These are phyloP conservation scores for Beroe forskalii DNA, from an alignment of 37 sponge, comb jelly and placozoan species.

Conservation along the genomic window DNA sequence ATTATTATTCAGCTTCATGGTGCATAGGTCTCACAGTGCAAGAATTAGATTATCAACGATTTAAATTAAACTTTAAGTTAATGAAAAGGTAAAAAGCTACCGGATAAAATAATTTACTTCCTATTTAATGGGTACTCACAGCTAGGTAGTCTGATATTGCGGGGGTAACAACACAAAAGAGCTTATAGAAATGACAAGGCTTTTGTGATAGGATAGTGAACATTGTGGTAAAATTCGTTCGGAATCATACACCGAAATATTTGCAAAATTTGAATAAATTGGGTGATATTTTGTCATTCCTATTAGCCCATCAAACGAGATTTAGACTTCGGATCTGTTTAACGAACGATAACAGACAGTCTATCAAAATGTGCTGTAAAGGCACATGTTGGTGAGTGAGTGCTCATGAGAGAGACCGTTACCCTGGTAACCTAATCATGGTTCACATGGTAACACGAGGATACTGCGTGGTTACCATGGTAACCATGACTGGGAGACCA, in stretches of 20 bases:
- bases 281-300: conserved; percentile 44
- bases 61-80: too few species aligned
- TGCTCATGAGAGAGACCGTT: not conserved
- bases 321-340: conserved; percentile 22
- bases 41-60: too few species aligned
- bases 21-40: too few species aligned
- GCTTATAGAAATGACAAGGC: not conserved
- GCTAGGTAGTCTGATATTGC: not conserved
- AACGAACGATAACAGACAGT: not conserved
- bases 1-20: too few species aligned
- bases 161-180: not conserved
- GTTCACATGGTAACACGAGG: not conserved
- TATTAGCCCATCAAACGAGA: conserved; percentile 8
- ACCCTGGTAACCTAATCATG: not conserved
- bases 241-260: too few species aligned
- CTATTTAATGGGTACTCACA: not conserved
- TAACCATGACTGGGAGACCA: not conserved
- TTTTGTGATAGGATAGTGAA: too few species aligned
- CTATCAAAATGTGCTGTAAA: not conserved
- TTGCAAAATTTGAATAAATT: too few species aligned
- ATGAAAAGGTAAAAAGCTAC: too few species aligned
- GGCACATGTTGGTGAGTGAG: not conserved
- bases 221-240: too few species aligned
- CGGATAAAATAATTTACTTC: not conserved
- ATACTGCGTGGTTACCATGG: conserved; percentile 15